phyloP scores from a whole-genome alignment of 2,888 invertebrate species.

The Cenopis cana region DNA sequence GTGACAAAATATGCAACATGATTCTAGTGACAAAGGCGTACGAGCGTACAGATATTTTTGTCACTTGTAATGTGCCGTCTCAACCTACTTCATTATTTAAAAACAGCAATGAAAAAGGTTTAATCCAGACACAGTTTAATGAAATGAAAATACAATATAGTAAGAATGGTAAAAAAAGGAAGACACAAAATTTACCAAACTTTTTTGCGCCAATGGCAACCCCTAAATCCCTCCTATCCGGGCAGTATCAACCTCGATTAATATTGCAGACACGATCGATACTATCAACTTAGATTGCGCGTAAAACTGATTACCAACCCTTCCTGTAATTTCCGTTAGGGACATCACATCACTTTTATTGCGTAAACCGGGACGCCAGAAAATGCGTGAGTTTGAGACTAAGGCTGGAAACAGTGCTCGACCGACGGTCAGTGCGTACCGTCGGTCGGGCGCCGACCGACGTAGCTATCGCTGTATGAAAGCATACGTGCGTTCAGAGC shows the following conservation, averaged over 20 bases:
- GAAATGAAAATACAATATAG: too few relatives aligned
- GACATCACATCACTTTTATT: slow-evolving; percentile 17
- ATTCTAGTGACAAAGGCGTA: too few relatives aligned
- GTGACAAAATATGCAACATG: too few relatives aligned
- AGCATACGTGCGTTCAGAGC: too few relatives aligned
- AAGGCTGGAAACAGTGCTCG: too few relatives aligned
- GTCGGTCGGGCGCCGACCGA: too few relatives aligned
- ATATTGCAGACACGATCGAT: slow-evolving; percentile 22
- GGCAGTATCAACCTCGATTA: slow-evolving; percentile 10
- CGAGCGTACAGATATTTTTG: too few relatives aligned
- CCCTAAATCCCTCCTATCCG: not conserved
- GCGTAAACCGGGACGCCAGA: slow-evolving; percentile 1
- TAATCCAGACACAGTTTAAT: not conserved
- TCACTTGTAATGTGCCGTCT: too few relatives aligned
- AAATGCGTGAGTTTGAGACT: not conserved
- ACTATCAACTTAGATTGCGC: slow-evolving; percentile 25
- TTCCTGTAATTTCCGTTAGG: slow-evolving; percentile 36
- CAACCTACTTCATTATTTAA: not conserved
- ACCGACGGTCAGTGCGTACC: too few relatives aligned
- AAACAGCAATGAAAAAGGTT: not conserved
- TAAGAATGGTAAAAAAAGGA: not conserved
- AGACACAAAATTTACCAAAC: not conserved
- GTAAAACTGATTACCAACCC: slow-evolving; percentile 41
- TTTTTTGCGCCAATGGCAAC: not conserved
- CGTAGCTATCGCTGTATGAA: too few relatives aligned